These are phyloP conservation scores for Cataglyphis cursor DNA, from an alignment of 2,888 invertebrate genomes.

Conservation along the genomic window DNA sequence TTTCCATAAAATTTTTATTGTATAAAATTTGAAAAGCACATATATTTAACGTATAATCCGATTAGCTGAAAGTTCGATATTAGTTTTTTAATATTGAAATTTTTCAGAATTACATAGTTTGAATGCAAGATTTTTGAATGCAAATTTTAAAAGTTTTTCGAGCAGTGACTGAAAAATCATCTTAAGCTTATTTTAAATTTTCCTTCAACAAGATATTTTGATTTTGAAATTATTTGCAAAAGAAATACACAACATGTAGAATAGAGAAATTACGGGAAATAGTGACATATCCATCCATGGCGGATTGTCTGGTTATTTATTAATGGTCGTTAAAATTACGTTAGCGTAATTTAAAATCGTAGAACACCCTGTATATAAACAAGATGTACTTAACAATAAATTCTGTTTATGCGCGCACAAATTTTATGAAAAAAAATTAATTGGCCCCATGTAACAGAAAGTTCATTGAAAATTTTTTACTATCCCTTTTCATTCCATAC, in stretches of 20 bases:
- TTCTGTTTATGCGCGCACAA: background rate
- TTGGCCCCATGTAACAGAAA: background rate
- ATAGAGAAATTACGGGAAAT: background rate
- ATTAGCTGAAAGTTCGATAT: background rate
- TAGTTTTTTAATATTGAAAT: background rate
- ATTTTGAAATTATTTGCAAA: background rate
- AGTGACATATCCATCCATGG: background rate
- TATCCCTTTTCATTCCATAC: background rate
- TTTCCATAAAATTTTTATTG: background rate
- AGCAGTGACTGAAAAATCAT: background rate
- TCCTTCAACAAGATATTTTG: background rate
- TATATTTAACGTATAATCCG: background rate
- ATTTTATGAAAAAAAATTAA: background rate
- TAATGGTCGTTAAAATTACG: background rate
- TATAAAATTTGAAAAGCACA: background rate
- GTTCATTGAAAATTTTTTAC: background rate
- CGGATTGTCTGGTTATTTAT: background rate
- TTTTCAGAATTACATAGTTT: slow-evolving; percentile 1
- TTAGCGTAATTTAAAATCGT: background rate
- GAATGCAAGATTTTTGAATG: background rate
- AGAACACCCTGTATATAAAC: background rate
- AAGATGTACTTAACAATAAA: background rate
- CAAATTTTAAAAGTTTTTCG: background rate
- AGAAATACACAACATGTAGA: background rate
- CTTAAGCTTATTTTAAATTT: slow-evolving; percentile 24